Conservation (phyloP, 2,113 vertebrate genomes). For the Catagonus wagneri region DNA sequence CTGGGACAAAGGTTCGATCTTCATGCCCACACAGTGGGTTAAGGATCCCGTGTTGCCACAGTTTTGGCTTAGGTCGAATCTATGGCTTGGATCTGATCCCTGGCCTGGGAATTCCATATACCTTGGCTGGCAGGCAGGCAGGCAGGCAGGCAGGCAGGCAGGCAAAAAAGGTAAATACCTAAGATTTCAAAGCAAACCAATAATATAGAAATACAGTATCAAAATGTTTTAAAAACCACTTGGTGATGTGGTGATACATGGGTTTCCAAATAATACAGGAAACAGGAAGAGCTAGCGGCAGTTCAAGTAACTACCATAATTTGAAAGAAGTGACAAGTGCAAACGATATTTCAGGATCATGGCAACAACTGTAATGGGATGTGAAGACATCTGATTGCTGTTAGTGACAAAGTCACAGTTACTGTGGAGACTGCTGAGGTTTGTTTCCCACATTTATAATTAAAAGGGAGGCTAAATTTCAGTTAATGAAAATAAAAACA, state of each 20-base stretch:
- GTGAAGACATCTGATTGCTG: neutral
- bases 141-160: no score
- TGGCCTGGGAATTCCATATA: no score
- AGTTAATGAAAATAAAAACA: neutral
- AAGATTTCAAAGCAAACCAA: slow-evolving; percentile 26
- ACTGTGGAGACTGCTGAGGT: neutral
- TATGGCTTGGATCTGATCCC: no score
- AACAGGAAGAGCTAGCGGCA: neutral
- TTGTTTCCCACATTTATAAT: neutral
- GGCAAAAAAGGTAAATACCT: neutral
- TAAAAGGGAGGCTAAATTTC: neutral
- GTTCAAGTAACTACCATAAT: neutral
- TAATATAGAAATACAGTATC: slow-evolving; percentile 16
- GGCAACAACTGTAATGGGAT: neutral
- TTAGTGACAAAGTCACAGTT: neutral
- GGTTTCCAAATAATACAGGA: neutral
- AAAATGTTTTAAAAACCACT: neutral
- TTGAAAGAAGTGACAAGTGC: neutral
- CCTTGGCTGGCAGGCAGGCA: no score
- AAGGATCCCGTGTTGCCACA: no score
- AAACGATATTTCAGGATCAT: neutral
- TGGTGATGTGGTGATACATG: neutral
- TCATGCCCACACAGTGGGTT: no score
- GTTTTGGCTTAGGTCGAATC: no score
- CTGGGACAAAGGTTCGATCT: no score